These are phyloP conservation scores for Trididemnum clinides DNA, from an alignment of 23 tunicate species.

Conservation along the genomic window DNA sequence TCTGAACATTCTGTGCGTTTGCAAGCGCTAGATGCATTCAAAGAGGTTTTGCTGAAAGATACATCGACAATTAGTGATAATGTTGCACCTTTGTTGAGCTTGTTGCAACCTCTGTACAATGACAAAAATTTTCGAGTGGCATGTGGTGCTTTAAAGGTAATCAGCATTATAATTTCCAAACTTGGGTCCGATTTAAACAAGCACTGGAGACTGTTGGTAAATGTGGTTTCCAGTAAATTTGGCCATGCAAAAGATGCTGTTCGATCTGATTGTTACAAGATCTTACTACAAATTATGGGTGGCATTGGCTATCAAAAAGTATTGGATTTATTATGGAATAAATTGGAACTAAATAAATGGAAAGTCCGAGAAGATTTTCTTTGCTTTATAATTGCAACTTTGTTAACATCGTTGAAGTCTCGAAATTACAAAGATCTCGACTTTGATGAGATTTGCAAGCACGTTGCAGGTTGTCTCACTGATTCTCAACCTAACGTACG, in stretches of 20 bases:
- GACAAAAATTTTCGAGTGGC: constrained; percentile 68
- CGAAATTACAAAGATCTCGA: constrained; percentile 12
- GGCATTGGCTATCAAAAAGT: constrained; percentile 48
- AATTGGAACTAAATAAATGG: constrained; percentile 43
- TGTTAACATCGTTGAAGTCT: constrained; percentile 12
- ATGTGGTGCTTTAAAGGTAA: constrained; percentile 47
- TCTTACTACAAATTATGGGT: constrained; percentile 48
- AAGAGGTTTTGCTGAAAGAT: constrained; percentile 24
- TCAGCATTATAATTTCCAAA: constrained; percentile 29
- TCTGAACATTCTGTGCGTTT: constrained; percentile 36
- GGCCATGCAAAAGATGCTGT: constrained; percentile 62
- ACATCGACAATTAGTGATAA: constrained; percentile 23
- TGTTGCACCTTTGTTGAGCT: constrained; percentile 58
- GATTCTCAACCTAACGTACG: constrained; percentile 66
- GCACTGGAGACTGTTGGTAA: constrained; percentile 31
- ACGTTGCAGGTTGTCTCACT: constrained; percentile 35
- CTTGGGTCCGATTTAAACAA: constrained; percentile 47
- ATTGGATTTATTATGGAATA: constrained; percentile 60
- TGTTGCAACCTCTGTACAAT: constrained; percentile 58
- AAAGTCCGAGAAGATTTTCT: constrained; percentile 66
- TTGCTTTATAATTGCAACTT: constrained; percentile 59
- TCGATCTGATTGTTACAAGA: constrained; percentile 58
- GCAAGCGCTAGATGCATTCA: constrained; percentile 61
- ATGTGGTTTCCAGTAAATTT: constrained; percentile 42
- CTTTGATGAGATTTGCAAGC: constrained; percentile 32